Percentiles rank a stretch among this genome's conserved stretches.
These are phyloP conservation scores for Anniella stebbinsi DNA, from an alignment of 2,797 vertebrate genomes.

Conservation along the genomic window DNA sequence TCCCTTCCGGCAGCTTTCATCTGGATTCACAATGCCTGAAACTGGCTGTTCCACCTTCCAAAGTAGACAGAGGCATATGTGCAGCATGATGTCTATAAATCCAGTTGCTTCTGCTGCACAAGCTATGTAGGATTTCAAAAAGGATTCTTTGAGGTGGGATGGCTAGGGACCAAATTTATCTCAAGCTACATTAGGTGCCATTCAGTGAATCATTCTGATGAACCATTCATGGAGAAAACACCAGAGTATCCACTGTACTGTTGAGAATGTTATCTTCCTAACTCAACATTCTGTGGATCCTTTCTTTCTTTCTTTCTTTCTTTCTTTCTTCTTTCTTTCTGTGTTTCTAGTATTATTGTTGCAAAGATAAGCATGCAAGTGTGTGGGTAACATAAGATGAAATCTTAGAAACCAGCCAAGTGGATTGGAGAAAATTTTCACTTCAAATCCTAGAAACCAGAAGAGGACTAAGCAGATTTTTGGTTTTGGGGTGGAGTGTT, in stretches of 20 bases:
- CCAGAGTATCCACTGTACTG: constrained; percentile 11
- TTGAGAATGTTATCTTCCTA: constrained; percentile 28
- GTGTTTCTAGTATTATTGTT: not conserved
- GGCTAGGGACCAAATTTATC: constrained; percentile 32
- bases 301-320: not conserved
- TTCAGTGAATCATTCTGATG: constrained; percentile 47
- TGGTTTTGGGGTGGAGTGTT: not conserved
- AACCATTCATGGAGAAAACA: constrained; percentile 18
- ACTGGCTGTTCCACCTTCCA: not conserved
- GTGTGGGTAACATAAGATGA: not conserved
- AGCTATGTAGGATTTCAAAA: constrained; percentile 36
- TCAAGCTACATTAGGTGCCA: constrained; percentile 22
- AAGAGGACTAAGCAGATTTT: not conserved
- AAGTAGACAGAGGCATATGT: constrained; percentile 8
- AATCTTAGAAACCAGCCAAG: not conserved
- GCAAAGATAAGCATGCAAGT: not conserved
- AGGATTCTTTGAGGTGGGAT: constrained; percentile 26
- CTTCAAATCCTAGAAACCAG: not conserved
- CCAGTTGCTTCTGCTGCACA: constrained; percentile 21
- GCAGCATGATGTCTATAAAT: constrained; percentile 29
- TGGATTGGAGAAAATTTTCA: not conserved
- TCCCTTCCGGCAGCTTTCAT: not conserved
- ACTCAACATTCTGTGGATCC: not conserved
- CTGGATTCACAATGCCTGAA: constrained; percentile 5
- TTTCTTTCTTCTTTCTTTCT: not conserved